Conservation (phyloP, 2,113 vertebrate species). For the Strix aluco region DNA sequence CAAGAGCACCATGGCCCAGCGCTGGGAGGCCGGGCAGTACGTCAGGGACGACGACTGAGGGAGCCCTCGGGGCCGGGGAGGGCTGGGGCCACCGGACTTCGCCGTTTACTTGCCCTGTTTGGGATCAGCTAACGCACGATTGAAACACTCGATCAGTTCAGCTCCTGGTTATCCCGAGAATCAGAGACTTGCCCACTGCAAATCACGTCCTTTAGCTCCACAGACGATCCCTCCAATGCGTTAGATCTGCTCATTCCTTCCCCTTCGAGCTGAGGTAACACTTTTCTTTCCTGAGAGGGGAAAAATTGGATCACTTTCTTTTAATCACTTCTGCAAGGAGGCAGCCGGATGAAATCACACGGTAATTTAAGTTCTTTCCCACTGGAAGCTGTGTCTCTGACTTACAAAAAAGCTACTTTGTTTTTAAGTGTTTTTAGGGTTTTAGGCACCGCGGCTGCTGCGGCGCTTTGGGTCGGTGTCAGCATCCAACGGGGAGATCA, state of each 20-base stretch:
- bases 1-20: conserved; percentile 79
- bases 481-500: background rate
- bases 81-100: accelerated
- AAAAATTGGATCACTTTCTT: background rate
- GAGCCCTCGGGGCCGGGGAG: background rate
- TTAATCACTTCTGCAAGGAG: background rate
- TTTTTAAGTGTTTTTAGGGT: background rate
- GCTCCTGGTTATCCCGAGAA: background rate
- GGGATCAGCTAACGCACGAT: accelerated
- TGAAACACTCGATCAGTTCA: background rate
- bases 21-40: conserved; percentile 84
- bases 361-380: background rate
- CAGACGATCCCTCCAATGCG: background rate
- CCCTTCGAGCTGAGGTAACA: background rate
- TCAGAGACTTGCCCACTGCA: background rate
- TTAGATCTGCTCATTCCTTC: background rate
- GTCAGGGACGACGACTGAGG: conserved; percentile 21
- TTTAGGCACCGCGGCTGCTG: background rate
- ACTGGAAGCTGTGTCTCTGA: background rate
- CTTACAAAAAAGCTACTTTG: background rate
- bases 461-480: accelerated
- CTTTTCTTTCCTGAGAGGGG: background rate
- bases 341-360: background rate
- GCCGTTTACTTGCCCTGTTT: accelerated
- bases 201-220: background rate